A percentile compares a stretch with the other conserved stretches of the same genome.
Evolutionary conservation across 2,888 invertebrate species (phyloP).

Genomic region (Pharmacophagus antenor): DNA sequence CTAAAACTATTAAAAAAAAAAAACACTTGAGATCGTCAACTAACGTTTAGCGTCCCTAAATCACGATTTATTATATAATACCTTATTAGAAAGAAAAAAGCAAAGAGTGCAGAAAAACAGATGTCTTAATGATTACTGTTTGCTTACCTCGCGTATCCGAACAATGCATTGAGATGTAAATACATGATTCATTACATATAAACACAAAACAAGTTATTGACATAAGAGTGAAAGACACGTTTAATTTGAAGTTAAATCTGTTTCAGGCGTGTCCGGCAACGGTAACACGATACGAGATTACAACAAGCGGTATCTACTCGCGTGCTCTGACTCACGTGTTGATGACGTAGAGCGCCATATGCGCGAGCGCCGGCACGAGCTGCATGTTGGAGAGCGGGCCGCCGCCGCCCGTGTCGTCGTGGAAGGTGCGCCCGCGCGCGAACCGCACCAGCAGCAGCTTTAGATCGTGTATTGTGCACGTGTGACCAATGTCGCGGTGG

Average conservation of each 20-base stretch:
- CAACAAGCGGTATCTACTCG: no score
- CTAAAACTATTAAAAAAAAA: no score
- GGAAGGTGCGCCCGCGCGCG: slow-evolving; percentile 96
- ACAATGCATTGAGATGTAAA: not conserved
- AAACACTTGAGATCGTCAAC: no score
- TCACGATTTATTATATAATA: not conserved
- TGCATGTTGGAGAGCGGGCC: slow-evolving; percentile 99
- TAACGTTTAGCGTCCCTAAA: no score
- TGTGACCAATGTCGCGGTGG: slow-evolving; percentile 88
- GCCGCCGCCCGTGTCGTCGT: slow-evolving; percentile 98
- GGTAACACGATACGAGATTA: no score
- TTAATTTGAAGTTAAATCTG: no score
- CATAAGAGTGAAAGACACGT: no score
- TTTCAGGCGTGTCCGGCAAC: no score
- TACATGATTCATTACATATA: not conserved
- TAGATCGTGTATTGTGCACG: slow-evolving; percentile 94
- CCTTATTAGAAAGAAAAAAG: not conserved
- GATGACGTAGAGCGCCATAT: slow-evolving; percentile 96
- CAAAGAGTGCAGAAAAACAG: not conserved
- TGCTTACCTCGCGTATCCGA: not conserved
- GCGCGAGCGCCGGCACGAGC: slow-evolving; percentile 95
- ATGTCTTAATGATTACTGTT: not conserved
- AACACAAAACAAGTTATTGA: not conserved
- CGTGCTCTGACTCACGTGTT: slow-evolving; percentile 86
- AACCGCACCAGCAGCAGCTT: slow-evolving; percentile 94